Percentiles rank a stretch among this genome's conserved stretches.
phyloP scores from a whole-genome alignment of 1,140 invertebrate genomes.

The Pseudobourletiella spinata region DNA sequence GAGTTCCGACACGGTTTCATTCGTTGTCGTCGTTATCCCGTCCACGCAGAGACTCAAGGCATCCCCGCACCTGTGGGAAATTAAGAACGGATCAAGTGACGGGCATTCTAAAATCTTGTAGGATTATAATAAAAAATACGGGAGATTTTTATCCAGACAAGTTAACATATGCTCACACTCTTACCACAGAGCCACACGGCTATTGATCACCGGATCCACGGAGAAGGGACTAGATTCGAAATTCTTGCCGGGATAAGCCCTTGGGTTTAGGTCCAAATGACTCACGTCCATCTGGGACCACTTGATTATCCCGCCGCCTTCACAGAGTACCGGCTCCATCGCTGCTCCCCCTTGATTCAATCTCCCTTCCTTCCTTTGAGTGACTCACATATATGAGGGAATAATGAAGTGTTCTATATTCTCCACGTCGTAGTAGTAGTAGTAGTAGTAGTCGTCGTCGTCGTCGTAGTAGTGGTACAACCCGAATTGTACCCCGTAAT shows the following conservation, averaged over 20 bases:
- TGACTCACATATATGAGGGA: too few relatives aligned
- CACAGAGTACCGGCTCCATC: background rate
- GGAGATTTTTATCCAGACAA: background rate
- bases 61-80: constrained; percentile 27
- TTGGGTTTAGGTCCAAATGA: constrained; percentile 21
- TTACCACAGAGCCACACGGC: constrained; percentile 32
- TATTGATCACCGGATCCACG: constrained; percentile 33
- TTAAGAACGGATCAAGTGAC: too few relatives aligned
- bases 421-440: too few relatives aligned
- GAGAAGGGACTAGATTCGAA: constrained; percentile 30
- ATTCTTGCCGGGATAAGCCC: constrained; percentile 12
- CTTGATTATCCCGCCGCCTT: constrained; percentile 7
- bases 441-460: too few relatives aligned
- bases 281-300: constrained; percentile 35
- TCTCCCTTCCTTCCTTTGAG: too few relatives aligned
- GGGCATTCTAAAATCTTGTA: too few relatives aligned
- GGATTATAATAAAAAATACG: too few relatives aligned
- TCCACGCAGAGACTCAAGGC: constrained; percentile 23
- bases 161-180: background rate
- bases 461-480: too few relatives aligned
- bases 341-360: too few relatives aligned
- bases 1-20: constrained; percentile 26
- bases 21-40: constrained; percentile 31
- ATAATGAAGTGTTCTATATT: too few relatives aligned
- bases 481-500: too few relatives aligned